phyloP scores from a whole-genome alignment of 2,888 invertebrate genomes.

The Spialia ferax region DNA sequence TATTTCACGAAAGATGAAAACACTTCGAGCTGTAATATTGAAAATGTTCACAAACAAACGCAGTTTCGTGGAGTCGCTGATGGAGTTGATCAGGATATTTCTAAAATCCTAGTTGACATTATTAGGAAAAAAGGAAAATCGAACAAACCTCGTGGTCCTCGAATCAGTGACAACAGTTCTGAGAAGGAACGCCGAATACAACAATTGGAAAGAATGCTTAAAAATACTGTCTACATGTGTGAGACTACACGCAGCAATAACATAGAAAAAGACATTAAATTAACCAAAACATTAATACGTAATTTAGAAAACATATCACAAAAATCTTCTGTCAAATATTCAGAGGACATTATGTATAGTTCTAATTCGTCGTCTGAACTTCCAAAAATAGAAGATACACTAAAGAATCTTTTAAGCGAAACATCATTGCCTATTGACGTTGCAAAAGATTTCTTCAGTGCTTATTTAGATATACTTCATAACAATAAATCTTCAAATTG shows the following conservation, averaged over 20 bases:
- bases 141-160: constrained; percentile 27
- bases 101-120: constrained; percentile 39
- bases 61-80: constrained; percentile 60
- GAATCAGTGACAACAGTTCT: constrained; percentile 52
- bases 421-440: constrained; percentile 61
- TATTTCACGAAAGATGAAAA: constrained; percentile 65
- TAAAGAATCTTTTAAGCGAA: constrained; percentile 68
- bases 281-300: constrained; percentile 66
- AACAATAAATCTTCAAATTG: constrained; percentile 54
- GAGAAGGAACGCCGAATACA: constrained; percentile 69
- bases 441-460: constrained; percentile 67
- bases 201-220: constrained; percentile 69
- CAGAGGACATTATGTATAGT: constrained; percentile 49
- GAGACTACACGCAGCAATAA: constrained; percentile 55
- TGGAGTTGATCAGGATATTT: constrained; percentile 42
- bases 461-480: constrained; percentile 67
- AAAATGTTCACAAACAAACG: constrained; percentile 59
- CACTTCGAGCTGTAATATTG: constrained; percentile 57
- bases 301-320: constrained; percentile 58
- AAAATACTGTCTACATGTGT: constrained; percentile 72
- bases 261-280: constrained; percentile 66
- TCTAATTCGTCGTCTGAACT: constrained; percentile 64
- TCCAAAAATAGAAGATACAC: constrained; percentile 65
- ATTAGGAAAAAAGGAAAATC: constrained; percentile 42
- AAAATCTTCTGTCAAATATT: constrained; percentile 43